These are phyloP conservation scores for Lymantria dispar DNA, from an alignment of 2,888 invertebrate species.

Conservation along the genomic window DNA sequence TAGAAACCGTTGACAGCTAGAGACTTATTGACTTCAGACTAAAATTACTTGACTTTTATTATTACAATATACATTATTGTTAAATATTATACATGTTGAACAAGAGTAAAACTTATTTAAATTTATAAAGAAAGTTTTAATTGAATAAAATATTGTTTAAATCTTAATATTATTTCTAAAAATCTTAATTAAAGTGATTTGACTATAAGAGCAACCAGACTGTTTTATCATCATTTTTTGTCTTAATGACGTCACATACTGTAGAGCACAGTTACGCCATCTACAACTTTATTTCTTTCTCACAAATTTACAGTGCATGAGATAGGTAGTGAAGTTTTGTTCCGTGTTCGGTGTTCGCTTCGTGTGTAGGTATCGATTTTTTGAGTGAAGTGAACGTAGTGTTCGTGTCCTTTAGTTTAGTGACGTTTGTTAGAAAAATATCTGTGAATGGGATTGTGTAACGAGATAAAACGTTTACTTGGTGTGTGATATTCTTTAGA, in stretches of 20 bases:
- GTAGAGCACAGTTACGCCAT: slow-evolving; percentile 50
- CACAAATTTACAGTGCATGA: slow-evolving; percentile 39
- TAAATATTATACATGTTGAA: background rate
- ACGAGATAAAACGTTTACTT: slow-evolving; percentile 85
- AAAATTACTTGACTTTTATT: background rate
- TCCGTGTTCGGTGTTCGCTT: slow-evolving; percentile 21
- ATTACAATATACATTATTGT: too few species aligned
- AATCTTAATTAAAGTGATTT: slow-evolving; percentile 5
- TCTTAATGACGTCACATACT: slow-evolving; percentile 56
- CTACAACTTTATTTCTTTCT: slow-evolving; percentile 44
- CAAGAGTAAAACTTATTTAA: background rate
- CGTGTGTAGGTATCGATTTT: slow-evolving; percentile 90
- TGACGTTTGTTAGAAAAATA: slow-evolving; percentile 87
- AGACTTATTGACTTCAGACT: background rate
- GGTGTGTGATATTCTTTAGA: slow-evolving; percentile 86
- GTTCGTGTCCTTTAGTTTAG: slow-evolving; percentile 88
- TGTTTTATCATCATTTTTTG: slow-evolving; percentile 52
- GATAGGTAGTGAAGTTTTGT: slow-evolving; percentile 82
- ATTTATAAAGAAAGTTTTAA: background rate
- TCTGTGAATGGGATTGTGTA: slow-evolving; percentile 90
- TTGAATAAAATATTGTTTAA: background rate
- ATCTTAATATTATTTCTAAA: background rate
- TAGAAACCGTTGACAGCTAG: slow-evolving; percentile 54
- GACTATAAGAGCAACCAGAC: slow-evolving; percentile 29
- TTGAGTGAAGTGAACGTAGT: slow-evolving; percentile 86